Conservation (phyloP, 2,797 vertebrate species). For the Sphenodon punctatus region DNA sequence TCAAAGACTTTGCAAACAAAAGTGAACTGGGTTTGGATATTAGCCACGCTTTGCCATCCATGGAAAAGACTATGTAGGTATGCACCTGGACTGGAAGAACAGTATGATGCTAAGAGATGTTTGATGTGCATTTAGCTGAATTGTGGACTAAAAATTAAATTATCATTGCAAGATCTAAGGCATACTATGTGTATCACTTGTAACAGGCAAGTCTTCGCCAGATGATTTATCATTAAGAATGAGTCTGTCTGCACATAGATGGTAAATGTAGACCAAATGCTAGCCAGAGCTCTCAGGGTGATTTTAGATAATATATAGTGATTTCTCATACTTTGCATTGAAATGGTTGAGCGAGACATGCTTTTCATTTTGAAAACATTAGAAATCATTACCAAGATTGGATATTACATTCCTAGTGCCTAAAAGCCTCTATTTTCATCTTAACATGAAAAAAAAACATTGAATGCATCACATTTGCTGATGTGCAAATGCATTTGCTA, state of each 20-base stretch:
- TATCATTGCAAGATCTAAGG: slow-evolving; percentile 24
- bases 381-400: slow-evolving; percentile 46
- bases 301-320: slow-evolving; percentile 37
- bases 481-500: slow-evolving; percentile 61
- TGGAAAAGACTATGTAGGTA: neutral
- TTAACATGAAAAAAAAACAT: slow-evolving; percentile 53
- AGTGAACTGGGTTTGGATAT: neutral
- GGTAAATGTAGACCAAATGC: slow-evolving; percentile 7
- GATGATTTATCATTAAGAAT: slow-evolving; percentile 19
- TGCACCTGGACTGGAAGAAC: neutral
- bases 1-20: neutral
- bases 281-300: slow-evolving; percentile 25
- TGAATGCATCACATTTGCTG: slow-evolving; percentile 51
- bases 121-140: slow-evolving; percentile 16
- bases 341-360: slow-evolving; percentile 15
- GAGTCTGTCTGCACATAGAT: slow-evolving; percentile 5
- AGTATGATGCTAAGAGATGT: neutral
- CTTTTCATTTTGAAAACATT: slow-evolving; percentile 27
- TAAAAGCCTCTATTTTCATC: slow-evolving; percentile 47
- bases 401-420: slow-evolving; percentile 19
- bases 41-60: neutral
- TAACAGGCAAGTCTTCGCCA: slow-evolving; percentile 14
- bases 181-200: neutral
- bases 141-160: slow-evolving; percentile 41
- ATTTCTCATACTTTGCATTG: slow-evolving; percentile 1